These are phyloP conservation scores for Netelia melanura DNA, from an alignment of 2,888 invertebrate species.

Conservation along the genomic window DNA sequence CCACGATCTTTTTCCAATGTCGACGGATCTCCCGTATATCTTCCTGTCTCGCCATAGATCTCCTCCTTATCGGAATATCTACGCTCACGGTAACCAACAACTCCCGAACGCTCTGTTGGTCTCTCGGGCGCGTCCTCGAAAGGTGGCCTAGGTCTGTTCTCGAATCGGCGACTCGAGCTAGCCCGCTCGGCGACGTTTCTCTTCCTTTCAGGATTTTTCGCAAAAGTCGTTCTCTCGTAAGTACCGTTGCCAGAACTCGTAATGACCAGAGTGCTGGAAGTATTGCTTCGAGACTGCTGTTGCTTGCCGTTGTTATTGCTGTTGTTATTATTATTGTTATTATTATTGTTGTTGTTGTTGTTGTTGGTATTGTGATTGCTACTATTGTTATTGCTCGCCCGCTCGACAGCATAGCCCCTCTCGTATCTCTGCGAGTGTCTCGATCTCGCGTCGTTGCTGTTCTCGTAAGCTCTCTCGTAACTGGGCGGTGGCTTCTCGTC, in stretches of 20 bases:
- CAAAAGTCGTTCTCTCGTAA: conserved; percentile 77
- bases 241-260: conserved; percentile 52
- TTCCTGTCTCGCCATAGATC: conserved; percentile 80
- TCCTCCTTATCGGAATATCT: conserved; percentile 82
- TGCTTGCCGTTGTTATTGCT: conserved; percentile 10
- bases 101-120: conserved; percentile 70
- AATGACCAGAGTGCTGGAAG: conserved; percentile 70
- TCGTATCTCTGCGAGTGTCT: conserved; percentile 62
- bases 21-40: conserved; percentile 67
- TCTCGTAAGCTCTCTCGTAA: conserved; percentile 74
- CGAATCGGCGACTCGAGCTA: conserved; percentile 77
- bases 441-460: conserved; percentile 70
- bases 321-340: neutral
- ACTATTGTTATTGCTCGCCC: neutral
- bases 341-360: no score
- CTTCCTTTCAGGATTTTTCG: conserved; percentile 79
- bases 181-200: conserved; percentile 73
- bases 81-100: conserved; percentile 75
- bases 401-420: conserved; percentile 55
- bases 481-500: conserved; percentile 68
- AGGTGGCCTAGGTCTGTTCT: conserved; percentile 81
- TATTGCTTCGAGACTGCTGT: conserved; percentile 69
- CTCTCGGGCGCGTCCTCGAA: conserved; percentile 83
- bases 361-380: neutral
- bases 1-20: conserved; percentile 82